Evolutionary conservation across 2,888 invertebrate genomes (phyloP), one percentile per base, ranked within the genome.

Genomic region (Phortica magna): DNA sequence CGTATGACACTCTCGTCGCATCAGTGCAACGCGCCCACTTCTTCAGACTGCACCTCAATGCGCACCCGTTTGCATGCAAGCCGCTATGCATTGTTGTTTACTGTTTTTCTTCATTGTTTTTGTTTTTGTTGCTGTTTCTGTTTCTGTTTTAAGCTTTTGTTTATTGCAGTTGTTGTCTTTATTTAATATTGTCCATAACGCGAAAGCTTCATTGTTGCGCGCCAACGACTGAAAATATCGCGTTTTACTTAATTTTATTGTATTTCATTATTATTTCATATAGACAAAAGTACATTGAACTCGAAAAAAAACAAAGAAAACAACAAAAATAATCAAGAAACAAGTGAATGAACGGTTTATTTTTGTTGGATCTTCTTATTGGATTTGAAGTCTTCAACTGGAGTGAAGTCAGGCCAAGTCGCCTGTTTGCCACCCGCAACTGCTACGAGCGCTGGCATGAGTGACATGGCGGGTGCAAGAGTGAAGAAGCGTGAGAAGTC

Each of bases 211-310:
- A 31, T 31, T 31, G 31, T 31, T 31, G 31, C 31, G 31, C 31
- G 48, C 48, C 48, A 48, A 14, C 14, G 48, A 42, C 31, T 68
- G 68, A 42, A 71, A 71, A 71, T 31, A 53, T 55, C 55, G 55
- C 53, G 42, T 67, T 71, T 71, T 31, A 71, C 53, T 55, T 71
- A 31, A 71, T 71, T 53, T 19, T n/a, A 68, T 68, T 55, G 31
- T 7, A 71, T 53, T 71, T 71, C 42, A 31, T 71, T 55, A 42
- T 55, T 55, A 71, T 71, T 71, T 71, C 39, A 55, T 39, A 39
- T 19, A 61, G 19, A 42, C 42, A 68, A 68, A 71, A 71, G 70
- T 71, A 53, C 70, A 71, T 71, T 71, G 70, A 71, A 71, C 70
- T 55, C 43, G 31, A 68, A 48, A 43, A 48, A 43, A 55, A 55